A percentile compares a stretch with the other conserved stretches of the same genome.
Conservation (phyloP, 2,888 invertebrate species). For the Rotaria socialis region DNA sequence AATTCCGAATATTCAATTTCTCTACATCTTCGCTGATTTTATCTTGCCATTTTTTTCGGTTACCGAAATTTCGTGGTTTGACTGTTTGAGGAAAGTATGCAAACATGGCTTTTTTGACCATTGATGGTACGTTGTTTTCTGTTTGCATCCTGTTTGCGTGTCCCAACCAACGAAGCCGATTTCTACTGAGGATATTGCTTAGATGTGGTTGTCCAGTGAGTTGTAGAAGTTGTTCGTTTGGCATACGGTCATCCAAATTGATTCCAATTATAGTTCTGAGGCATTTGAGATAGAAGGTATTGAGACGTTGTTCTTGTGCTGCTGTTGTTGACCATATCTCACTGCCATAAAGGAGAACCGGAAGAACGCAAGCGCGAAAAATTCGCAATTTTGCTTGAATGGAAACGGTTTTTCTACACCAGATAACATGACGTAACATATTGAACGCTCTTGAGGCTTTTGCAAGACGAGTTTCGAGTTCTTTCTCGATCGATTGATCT, state of each 20-base stretch:
- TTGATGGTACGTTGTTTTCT: too few species aligned
- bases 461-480: background rate
- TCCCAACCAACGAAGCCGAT: too few species aligned
- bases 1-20: too few species aligned
- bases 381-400: background rate
- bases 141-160: too few species aligned
- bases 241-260: background rate
- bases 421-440: background rate
- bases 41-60: too few species aligned
- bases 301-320: background rate
- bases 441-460: background rate
- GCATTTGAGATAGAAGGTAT: background rate
- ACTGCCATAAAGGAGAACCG: background rate
- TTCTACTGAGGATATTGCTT: too few species aligned
- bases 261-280: background rate
- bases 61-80: too few species aligned
- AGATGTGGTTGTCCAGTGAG: too few species aligned
- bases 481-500: background rate
- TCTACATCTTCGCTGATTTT: too few species aligned
- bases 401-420: background rate
- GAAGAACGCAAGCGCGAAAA: background rate
- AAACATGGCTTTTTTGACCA: too few species aligned
- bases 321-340: background rate
- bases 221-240: too few species aligned
- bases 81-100: too few species aligned